A percentile compares a stretch with the other conserved stretches of the same genome.
These are phyloP conservation scores for Drosophila arawakana DNA, from an alignment of 1,140 invertebrate genomes.

Conservation along the genomic window DNA sequence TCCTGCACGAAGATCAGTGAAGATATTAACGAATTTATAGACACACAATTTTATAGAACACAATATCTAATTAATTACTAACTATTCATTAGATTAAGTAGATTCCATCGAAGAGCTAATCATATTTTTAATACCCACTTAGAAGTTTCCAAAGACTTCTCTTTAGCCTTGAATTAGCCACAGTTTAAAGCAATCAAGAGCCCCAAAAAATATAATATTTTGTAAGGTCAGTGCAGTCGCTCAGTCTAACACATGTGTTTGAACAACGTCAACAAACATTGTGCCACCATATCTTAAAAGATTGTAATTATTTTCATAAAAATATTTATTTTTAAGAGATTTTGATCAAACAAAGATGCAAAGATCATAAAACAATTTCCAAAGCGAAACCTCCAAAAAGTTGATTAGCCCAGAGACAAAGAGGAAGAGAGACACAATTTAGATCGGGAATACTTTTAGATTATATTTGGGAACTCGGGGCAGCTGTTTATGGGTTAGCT, in stretches of 20 bases:
- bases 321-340: constrained; percentile 13
- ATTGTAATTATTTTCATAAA: constrained; percentile 20
- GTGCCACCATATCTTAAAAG: constrained; percentile 11
- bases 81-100: no score
- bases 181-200: not conserved
- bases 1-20: no score
- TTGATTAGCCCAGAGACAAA: constrained; percentile 10
- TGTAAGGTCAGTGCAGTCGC: not conserved
- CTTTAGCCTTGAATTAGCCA: constrained; percentile 3
- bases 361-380: constrained; percentile 15
- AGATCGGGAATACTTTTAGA: no score
- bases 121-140: not conserved
- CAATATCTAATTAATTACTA: no score
- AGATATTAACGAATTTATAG: no score
- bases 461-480: constrained; percentile 9
- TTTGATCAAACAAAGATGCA: constrained; percentile 14
- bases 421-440: not conserved
- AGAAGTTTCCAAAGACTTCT: not conserved
- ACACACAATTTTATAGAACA: no score
- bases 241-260: not conserved
- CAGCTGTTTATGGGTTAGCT: constrained; percentile 36
- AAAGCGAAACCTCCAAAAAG: not conserved
- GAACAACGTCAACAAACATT: constrained; percentile 8
- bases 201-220: not conserved
- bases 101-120: no score